A percentile compares a stretch with the other conserved stretches of the same genome.
Conservation (phyloP, 92 coral and sea anemone species). For the Porites lobata region DNA sequence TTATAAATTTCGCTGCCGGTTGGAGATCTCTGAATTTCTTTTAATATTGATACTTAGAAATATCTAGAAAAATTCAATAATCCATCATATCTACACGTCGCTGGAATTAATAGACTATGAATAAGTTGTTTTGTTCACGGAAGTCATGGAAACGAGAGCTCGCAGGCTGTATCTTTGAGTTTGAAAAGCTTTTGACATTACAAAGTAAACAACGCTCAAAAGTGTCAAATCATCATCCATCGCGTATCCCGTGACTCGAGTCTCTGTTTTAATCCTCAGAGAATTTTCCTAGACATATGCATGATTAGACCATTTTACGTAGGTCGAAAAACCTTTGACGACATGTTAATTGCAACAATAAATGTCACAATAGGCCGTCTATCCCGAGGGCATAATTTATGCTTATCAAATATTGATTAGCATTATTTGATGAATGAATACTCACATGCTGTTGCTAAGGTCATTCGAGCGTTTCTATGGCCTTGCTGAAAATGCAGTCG, state of each 20-base stretch:
- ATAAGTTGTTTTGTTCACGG: conserved; percentile 2
- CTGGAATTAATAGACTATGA: not conserved
- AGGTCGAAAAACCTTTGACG: no score
- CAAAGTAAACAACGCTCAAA: not conserved
- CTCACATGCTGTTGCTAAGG: conserved; percentile 36
- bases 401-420: conserved; percentile 32
- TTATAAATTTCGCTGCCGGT: no score
- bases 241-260: not conserved
- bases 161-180: not conserved
- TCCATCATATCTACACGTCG: not conserved
- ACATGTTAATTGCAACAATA: conserved; percentile 3
- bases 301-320: not conserved
- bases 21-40: no score
- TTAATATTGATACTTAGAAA: no score
- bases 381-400: conserved; percentile 19
- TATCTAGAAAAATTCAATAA: no score
- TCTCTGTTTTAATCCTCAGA: not conserved
- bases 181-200: not conserved
- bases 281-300: not conserved
- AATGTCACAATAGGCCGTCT: not conserved
- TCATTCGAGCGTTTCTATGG: conserved; percentile 35
- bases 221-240: not conserved
- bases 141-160: conserved; percentile 20
- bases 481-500: conserved; percentile 10
- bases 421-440: not conserved